These are phyloP conservation scores for Diplosoma virens DNA, from an alignment of 23 tunicate species.

Conservation along the genomic window DNA sequence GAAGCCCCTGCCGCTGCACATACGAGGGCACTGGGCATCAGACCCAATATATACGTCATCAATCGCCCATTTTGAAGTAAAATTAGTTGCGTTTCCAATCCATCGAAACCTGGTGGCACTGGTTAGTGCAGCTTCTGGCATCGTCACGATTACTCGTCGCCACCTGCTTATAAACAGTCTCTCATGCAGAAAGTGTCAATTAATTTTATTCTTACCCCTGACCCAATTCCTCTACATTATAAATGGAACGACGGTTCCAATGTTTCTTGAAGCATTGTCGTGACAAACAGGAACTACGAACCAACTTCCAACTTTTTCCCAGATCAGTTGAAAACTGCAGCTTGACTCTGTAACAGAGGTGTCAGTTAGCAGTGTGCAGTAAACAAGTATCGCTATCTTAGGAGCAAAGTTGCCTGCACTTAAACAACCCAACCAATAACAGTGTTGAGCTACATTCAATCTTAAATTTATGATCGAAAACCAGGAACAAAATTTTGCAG, in stretches of 20 bases:
- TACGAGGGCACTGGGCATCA: constrained; percentile 41
- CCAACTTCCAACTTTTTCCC: constrained; percentile 62
- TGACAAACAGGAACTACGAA: constrained; percentile 60
- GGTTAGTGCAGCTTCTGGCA: constrained; percentile 63
- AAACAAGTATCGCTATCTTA: no score
- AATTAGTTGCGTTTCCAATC: constrained; percentile 9
- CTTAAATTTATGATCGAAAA: no score
- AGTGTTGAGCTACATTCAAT: not conserved
- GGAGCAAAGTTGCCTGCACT: no score
- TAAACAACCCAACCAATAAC: no score
- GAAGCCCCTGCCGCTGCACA: constrained; percentile 64
- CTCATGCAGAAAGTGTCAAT: not conserved
- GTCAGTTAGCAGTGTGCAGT: no score
- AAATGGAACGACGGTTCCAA: constrained; percentile 47
- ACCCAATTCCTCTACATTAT: constrained; percentile 1
- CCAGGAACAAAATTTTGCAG: no score
- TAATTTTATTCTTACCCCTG: constrained; percentile 40
- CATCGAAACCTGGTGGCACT: constrained; percentile 56
- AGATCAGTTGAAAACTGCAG: constrained; percentile 70
- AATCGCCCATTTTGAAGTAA: constrained; percentile 78
- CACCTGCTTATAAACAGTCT: constrained; percentile 29
- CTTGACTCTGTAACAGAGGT: constrained; percentile 39
- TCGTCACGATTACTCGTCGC: constrained; percentile 49
- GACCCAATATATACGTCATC: constrained; percentile 79
- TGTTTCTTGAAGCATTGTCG: constrained; percentile 44